A percentile compares a stretch with the other conserved stretches of the same genome.
phyloP scores from a whole-genome alignment of 2,113 vertebrate genomes.

The Leucosticte australis region DNA sequence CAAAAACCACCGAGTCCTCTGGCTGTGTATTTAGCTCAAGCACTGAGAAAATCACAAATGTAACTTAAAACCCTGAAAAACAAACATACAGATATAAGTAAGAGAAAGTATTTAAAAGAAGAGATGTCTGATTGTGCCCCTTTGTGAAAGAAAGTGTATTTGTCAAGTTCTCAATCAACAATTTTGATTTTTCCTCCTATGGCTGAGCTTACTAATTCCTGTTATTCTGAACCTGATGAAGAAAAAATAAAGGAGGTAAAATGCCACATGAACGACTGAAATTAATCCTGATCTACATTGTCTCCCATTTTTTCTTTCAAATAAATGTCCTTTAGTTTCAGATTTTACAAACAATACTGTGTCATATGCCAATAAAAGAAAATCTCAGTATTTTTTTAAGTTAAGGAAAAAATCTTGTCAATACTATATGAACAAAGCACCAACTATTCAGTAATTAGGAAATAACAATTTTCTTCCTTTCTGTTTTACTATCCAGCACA shows the following conservation, averaged over 20 bases:
- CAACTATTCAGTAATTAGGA: not conserved
- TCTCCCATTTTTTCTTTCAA: not conserved
- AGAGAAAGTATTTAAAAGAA: not conserved
- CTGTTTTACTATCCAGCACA: not conserved
- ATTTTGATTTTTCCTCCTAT: not conserved
- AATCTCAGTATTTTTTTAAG: not conserved
- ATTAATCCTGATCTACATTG: not conserved
- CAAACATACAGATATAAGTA: not conserved
- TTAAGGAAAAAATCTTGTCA: not conserved
- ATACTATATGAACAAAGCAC: not conserved
- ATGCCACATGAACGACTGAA: not conserved
- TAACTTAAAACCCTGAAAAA: not conserved
- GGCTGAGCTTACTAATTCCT: not conserved
- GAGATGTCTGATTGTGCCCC: not conserved
- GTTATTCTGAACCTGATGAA: not conserved
- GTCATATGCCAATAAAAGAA: not conserved
- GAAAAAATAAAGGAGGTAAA: not conserved
- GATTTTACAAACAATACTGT: not conserved
- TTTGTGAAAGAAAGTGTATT: not conserved
- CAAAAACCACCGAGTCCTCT: fast-evolving
- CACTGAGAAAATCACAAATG: not conserved
- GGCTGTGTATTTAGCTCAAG: not conserved
- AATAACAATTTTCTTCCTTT: not conserved
- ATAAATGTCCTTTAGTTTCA: not conserved
- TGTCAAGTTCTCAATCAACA: not conserved